Evolutionary conservation across 2,888 invertebrate species (phyloP).

Genomic region (Epistrophe eligans): DNA sequence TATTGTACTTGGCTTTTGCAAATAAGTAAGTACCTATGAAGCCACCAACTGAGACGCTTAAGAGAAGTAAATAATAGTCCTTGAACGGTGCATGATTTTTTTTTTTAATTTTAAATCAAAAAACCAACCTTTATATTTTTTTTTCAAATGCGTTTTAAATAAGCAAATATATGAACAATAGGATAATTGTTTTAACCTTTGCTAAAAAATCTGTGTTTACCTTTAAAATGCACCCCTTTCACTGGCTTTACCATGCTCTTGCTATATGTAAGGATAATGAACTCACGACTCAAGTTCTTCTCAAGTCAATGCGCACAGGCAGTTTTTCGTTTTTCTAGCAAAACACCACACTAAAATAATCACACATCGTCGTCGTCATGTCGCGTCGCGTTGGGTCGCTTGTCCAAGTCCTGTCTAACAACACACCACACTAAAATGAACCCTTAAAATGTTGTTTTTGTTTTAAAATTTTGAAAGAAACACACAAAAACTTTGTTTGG

Average conservation of each 20-base stretch:
- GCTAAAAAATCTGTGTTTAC: conserved; percentile 60
- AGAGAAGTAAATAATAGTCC: conserved; percentile 16
- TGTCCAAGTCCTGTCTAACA: not conserved
- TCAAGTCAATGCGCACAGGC: conserved; percentile 71
- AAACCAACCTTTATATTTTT: conserved; percentile 32
- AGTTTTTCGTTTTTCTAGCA: conserved; percentile 42
- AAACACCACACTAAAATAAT: conserved; percentile 66
- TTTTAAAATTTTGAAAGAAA: conserved; percentile 17
- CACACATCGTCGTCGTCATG: conserved; percentile 15
- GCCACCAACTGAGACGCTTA: conserved; percentile 67
- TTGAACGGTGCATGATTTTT: conserved; percentile 16
- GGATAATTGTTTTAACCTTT: conserved; percentile 70
- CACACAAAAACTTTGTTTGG: conserved; percentile 66
- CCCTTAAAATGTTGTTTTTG: conserved; percentile 42
- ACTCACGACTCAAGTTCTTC: conserved; percentile 66
- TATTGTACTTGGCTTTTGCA: conserved; percentile 43
- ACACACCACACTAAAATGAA: conserved; percentile 27
- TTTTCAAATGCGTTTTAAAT: conserved; percentile 51
- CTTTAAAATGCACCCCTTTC: conserved; percentile 63
- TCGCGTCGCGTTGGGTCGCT: not conserved
- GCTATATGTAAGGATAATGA: conserved; percentile 67
- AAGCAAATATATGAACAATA: conserved; percentile 54
- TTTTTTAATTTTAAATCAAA: conserved; percentile 10
- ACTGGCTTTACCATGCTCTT: not conserved
- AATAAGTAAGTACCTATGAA: conserved; percentile 15